Evolutionary conservation across 2,113 vertebrate genomes (phyloP).

Genomic region (Aegotheles bennettii): DNA sequence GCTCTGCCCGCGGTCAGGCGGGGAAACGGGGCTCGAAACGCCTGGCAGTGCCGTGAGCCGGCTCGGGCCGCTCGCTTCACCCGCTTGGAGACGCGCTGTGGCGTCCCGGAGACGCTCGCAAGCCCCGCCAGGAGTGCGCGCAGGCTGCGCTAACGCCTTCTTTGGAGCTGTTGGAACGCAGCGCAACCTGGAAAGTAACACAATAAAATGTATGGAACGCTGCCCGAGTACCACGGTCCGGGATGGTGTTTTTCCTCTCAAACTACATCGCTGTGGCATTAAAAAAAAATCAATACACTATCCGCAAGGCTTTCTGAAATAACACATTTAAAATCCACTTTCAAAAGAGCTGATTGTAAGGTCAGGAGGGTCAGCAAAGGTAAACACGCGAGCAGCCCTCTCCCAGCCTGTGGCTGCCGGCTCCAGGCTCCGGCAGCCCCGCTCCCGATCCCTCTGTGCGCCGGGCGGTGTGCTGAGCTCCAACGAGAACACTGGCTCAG

Average conservation of each 20-base stretch:
- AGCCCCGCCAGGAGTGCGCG: background rate
- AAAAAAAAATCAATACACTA: background rate
- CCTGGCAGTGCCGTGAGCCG: background rate
- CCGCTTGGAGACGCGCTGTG: accelerated
- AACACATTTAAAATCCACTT: background rate
- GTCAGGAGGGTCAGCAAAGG: background rate
- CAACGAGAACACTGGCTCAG: accelerated
- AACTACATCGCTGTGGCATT: background rate
- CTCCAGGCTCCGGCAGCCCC: background rate
- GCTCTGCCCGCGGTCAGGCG: background rate
- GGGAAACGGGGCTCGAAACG: accelerated
- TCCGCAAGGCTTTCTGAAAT: background rate
- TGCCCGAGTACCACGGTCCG: accelerated
- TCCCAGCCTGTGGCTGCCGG: too few relatives aligned
- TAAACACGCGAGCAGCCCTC: background rate
- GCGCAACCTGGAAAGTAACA: background rate
- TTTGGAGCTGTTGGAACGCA: accelerated
- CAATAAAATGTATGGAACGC: background rate
- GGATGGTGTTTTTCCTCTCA: background rate
- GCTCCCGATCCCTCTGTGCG: accelerated
- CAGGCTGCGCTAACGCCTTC: accelerated
- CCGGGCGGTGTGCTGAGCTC: background rate
- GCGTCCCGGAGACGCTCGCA: background rate
- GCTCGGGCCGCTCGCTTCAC: accelerated
- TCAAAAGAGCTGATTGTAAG: background rate